Conservation (phyloP, 2,113 vertebrate genomes). For the Halcyon senegalensis region DNA sequence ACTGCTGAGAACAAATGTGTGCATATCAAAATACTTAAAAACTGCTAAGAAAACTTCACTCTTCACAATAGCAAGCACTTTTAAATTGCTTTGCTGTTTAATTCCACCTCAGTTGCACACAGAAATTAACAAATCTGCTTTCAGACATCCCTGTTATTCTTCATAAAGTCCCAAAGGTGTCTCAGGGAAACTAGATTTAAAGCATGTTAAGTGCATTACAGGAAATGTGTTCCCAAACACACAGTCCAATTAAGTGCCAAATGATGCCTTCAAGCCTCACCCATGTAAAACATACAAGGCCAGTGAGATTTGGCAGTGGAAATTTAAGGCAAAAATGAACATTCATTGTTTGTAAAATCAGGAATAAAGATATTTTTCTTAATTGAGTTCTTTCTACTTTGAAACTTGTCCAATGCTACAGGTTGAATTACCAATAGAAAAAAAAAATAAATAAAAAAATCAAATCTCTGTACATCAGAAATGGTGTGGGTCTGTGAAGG, state of each 20-base stretch:
- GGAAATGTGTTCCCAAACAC: slow-evolving; percentile 37
- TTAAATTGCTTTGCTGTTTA: slow-evolving; percentile 47
- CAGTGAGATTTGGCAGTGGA: not conserved
- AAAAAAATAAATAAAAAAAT: too few relatives aligned
- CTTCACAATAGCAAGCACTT: not conserved
- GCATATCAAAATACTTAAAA: not conserved
- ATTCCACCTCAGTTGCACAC: slow-evolving; percentile 39
- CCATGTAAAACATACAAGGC: not conserved
- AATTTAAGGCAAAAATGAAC: not conserved
- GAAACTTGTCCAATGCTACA: not conserved
- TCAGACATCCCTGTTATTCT: slow-evolving; percentile 50
- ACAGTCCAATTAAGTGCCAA: slow-evolving; percentile 26
- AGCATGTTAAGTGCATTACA: slow-evolving; percentile 25
- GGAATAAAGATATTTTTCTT: not conserved
- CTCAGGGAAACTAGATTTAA: slow-evolving; percentile 44
- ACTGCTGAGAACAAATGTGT: not conserved
- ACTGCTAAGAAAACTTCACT: not conserved
- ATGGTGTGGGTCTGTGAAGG: not conserved
- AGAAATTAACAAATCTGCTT: slow-evolving; percentile 55
- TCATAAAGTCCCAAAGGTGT: slow-evolving; percentile 9
- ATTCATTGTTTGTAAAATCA: not conserved
- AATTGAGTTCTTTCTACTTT: not conserved
- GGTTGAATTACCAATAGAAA: not conserved
- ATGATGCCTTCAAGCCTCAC: slow-evolving; percentile 34
- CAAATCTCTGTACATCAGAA: not conserved